phyloP scores from a whole-genome alignment of 2,113 vertebrate species.

The Cavia porcellus region DNA sequence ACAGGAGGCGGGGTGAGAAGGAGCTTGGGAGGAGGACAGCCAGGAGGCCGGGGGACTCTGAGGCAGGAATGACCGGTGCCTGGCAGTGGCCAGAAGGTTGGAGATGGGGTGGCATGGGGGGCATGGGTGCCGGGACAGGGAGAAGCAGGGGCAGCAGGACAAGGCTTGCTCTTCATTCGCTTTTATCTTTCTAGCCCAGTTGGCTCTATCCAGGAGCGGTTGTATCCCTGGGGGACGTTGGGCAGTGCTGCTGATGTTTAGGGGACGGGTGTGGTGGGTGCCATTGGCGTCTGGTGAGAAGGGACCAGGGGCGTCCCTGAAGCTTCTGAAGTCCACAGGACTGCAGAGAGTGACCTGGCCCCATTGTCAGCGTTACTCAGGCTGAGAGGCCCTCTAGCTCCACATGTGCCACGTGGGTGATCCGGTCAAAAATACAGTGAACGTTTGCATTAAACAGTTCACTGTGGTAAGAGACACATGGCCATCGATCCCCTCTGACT shows the following conservation, averaged over 20 bases:
- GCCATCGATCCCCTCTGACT: not conserved
- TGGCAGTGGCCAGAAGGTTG: not conserved
- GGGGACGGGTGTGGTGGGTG: not conserved
- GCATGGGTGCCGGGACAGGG: not conserved
- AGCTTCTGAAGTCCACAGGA: too few species aligned
- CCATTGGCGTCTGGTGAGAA: accelerated
- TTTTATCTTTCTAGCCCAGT: not conserved
- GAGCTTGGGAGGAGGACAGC: not conserved
- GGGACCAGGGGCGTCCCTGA: not conserved
- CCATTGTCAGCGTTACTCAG: not conserved
- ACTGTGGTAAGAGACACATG: not conserved
- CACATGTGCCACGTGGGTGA: not conserved
- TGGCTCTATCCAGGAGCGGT: not conserved
- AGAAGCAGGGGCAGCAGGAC: not conserved
- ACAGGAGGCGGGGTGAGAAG: not conserved
- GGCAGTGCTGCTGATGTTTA: not conserved
- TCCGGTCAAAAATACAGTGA: not conserved
- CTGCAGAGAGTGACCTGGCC: not conserved
- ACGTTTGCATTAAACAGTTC: not conserved
- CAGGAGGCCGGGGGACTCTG: not conserved
- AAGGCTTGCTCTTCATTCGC: not conserved
- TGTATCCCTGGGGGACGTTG: not conserved
- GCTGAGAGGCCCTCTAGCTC: not conserved
- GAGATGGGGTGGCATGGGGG: accelerated
- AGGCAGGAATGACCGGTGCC: not conserved